Base-by-base conservation (phyloP, 2,888 invertebrate species). In the Diaprepes abbreviatus region DNA sequence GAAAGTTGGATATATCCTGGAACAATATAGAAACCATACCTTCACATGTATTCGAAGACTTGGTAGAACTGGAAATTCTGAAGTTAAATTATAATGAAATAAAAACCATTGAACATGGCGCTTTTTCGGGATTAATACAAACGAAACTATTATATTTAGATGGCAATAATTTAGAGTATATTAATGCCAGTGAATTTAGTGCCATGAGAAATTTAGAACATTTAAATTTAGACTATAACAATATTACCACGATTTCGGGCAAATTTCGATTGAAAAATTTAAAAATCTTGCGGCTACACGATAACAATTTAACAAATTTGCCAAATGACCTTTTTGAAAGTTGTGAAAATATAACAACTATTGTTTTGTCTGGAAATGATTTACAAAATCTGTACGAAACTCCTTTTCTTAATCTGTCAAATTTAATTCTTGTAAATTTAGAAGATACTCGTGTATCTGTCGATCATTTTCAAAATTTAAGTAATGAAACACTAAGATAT, bases 351-450 rank as follows among this genome's bases (percentile, higher is more conserved):
- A 17, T 54, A 16, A 35, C 19, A 5, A 35, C 54, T 1, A 33
- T 54, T 2, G 54, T 17, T 35, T 10, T 54, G 17, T 33, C 54
- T 7, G n/a, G 17, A 7, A 54, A 54, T 35, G 35, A 35, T 19
- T 19, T 54, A 14, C 54, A 35, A 35, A 19, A 35, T 35, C 2
- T 54, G 35, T 16, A 9, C 1, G 33, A 14, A 6, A 17, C 1
- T 7, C 33, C 33, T 1, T 54, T 54, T 12, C 33, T 54, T 28
- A 16, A 17, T 10, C 12, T 54, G 16, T 6, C 4, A 4, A 31
- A 33, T 35, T 35, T 54, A 33, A 10, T n/a, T 10, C 54, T 35
- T n/a, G 9, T 54, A 54, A 33, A 54, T 54, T 16, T 54, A n/a
- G n/a, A 5, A 1, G n/a, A 33, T 1, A 35, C 33, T 35, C n/a